These are phyloP conservation scores for Proctacanthus coquilletti DNA, from an alignment of 1,140 invertebrate species.

Conservation along the genomic window DNA sequence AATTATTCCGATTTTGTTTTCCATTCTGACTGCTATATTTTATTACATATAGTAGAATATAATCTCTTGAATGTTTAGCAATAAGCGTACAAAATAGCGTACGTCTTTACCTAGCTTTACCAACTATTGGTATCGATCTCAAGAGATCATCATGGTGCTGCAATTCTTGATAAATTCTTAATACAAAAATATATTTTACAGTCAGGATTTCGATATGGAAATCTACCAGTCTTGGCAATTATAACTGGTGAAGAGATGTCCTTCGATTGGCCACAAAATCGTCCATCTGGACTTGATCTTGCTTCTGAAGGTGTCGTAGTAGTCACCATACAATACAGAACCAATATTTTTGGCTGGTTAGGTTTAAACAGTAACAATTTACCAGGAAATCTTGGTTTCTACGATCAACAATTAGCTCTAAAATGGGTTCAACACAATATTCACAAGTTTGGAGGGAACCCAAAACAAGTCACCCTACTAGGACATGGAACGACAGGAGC, in stretches of 20 bases:
- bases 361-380: slow-evolving; percentile 40
- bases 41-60: too few relatives aligned
- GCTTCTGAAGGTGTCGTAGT: slow-evolving; percentile 47
- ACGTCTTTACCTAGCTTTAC: too few relatives aligned
- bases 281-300: slow-evolving; percentile 44
- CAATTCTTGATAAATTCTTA: background rate
- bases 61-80: too few relatives aligned
- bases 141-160: too few relatives aligned
- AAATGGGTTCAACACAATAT: slow-evolving; percentile 58
- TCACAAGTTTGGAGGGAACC: slow-evolving; percentile 53
- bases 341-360: slow-evolving; percentile 54
- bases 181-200: too few relatives aligned
- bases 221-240: slow-evolving; percentile 40
- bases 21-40: too few relatives aligned
- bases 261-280: slow-evolving; percentile 29
- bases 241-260: slow-evolving; percentile 39
- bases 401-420: slow-evolving; percentile 55
- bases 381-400: slow-evolving; percentile 50
- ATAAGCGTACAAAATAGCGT: too few relatives aligned
- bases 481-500: slow-evolving; percentile 37
- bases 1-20: background rate
- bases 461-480: slow-evolving; percentile 46
- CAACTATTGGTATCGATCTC: too few relatives aligned
- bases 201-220: slow-evolving; percentile 35
- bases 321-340: slow-evolving; percentile 44